Conservation (phyloP, 2,888 invertebrate genomes). For the Xylota segnis region DNA sequence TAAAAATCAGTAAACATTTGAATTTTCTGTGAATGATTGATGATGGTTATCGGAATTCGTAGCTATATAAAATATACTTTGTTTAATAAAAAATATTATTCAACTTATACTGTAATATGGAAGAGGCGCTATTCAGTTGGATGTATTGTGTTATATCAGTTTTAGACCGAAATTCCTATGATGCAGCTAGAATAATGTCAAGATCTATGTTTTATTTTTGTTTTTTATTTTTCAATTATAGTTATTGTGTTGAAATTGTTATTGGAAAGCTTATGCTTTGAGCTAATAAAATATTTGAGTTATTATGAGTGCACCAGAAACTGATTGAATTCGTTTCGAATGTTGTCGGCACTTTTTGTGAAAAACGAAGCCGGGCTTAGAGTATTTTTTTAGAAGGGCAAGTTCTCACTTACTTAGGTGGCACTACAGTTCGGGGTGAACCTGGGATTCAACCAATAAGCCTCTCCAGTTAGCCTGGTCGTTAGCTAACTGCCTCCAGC, state of each 20-base stretch:
- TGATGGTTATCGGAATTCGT: conserved; percentile 66
- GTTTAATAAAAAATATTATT: conserved; percentile 50
- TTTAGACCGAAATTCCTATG: conserved; percentile 61
- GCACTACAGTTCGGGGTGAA: too few species aligned
- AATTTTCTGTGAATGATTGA: conserved; percentile 72
- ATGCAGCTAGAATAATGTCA: conserved; percentile 62
- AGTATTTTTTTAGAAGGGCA: too few species aligned
- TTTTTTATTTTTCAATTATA: conserved; percentile 12
- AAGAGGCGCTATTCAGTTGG: conserved; percentile 65
- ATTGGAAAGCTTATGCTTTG: conserved; percentile 69
- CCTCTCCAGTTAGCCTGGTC: too few species aligned
- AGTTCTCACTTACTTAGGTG: too few species aligned
- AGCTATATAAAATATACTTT: conserved; percentile 60
- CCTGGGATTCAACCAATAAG: too few species aligned
- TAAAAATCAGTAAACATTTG: conserved; percentile 62
- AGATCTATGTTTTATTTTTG: conserved; percentile 47
- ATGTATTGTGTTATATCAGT: conserved; percentile 50
- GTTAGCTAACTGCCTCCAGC: too few species aligned
- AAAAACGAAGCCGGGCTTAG: not conserved
- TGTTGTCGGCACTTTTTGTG: not conserved
- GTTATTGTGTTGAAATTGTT: conserved; percentile 21
- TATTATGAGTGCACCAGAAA: conserved; percentile 13
- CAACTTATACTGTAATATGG: conserved; percentile 54
- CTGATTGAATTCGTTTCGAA: conserved; percentile 12
- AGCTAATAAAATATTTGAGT: conserved; percentile 35